A percentile compares a stretch with the other conserved stretches of the same genome.
Evolutionary conservation across 2,113 vertebrate species (phyloP).

Genomic region (Macquaria ambigua): DNA sequence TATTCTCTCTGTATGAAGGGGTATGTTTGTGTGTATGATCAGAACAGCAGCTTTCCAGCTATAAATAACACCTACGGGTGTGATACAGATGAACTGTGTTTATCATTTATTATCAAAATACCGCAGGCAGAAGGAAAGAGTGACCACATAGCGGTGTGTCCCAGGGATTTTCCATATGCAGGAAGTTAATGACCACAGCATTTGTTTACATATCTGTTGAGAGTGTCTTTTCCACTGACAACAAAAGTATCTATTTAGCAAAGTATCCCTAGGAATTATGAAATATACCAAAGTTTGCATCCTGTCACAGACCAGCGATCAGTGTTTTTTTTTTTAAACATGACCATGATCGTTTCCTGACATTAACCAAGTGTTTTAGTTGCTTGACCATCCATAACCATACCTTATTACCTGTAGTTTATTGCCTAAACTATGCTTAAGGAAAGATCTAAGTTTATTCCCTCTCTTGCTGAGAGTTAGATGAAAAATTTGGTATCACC

Average conservation of each 20-base stretch:
- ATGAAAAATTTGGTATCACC: background rate
- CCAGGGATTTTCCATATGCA: slow-evolving; percentile 37
- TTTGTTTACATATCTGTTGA: slow-evolving; percentile 44
- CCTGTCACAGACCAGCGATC: no score
- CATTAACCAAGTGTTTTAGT: background rate
- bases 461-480: background rate
- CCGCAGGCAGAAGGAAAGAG: slow-evolving; percentile 2
- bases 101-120: slow-evolving; percentile 40
- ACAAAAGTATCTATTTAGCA: background rate
- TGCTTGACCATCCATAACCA: background rate
- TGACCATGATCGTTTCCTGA: background rate
- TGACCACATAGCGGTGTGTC: background rate
- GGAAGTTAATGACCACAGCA: slow-evolving; percentile 3
- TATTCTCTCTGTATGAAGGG: slow-evolving; percentile 16
- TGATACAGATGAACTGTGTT: slow-evolving; percentile 17
- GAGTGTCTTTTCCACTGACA: slow-evolving; percentile 17
- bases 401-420: background rate
- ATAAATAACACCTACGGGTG: slow-evolving; percentile 51
- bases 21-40: slow-evolving; percentile 26
- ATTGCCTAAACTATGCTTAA: background rate
- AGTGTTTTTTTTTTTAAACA: no score
- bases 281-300: no score
- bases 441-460: background rate
- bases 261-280: background rate
- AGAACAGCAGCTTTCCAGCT: slow-evolving; percentile 26